A percentile compares a stretch with the other conserved stretches of the same genome.
These are phyloP conservation scores for Saimiri boliviensis DNA, from an alignment of 2,113 vertebrate species.

Conservation along the genomic window DNA sequence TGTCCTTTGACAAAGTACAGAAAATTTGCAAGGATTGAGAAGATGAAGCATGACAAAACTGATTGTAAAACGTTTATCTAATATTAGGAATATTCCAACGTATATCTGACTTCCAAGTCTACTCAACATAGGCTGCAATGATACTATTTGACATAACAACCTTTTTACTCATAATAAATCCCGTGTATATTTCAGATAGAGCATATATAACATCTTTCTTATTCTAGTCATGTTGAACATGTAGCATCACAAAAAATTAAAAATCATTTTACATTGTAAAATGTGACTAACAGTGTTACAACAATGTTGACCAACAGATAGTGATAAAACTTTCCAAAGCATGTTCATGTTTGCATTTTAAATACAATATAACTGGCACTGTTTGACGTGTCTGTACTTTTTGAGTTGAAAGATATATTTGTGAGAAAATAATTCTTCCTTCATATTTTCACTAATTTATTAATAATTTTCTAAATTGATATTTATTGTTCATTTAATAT, in stretches of 20 bases:
- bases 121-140: too few species aligned
- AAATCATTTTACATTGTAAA: conserved; percentile 2
- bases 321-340: neutral
- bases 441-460: conserved; percentile 1
- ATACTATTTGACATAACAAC: neutral
- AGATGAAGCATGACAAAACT: neutral
- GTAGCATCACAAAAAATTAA: neutral
- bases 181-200: neutral
- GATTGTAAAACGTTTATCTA: neutral
- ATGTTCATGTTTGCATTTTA: neutral
- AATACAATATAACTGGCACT: neutral
- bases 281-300: neutral
- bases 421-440: neutral
- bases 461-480: conserved; percentile 6
- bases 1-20: neutral
- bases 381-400: neutral
- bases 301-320: neutral
- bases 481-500: neutral
- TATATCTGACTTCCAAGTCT: neutral
- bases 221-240: neutral
- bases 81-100: neutral
- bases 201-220: neutral
- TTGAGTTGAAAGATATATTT: neutral
- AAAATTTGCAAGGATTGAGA: neutral
- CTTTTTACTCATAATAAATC: neutral